Conservation (phyloP, 2,888 invertebrate species). For the Pelosia muscerda region DNA sequence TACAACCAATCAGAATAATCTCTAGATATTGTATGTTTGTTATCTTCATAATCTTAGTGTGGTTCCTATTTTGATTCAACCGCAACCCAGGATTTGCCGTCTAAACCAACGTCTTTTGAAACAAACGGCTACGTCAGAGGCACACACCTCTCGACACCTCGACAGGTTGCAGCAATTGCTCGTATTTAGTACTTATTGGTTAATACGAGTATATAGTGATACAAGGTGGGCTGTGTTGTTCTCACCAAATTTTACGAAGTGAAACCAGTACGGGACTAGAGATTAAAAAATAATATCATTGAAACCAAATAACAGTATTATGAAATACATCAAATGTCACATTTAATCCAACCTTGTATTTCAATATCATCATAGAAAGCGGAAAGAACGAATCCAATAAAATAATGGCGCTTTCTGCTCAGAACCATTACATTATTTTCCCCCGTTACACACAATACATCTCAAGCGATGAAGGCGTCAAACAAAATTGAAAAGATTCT, state of each 20-base stretch:
- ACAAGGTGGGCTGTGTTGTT: no score
- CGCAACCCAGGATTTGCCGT: no score
- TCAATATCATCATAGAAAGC: slow-evolving; percentile 6
- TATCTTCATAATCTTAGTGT: no score
- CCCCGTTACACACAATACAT: slow-evolving; percentile 52
- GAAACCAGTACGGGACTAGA: not conserved
- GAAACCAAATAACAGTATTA: not conserved
- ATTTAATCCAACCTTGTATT: slow-evolving; percentile 18
- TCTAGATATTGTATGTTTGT: no score
- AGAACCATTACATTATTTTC: slow-evolving; percentile 50
- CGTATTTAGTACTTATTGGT: no score
- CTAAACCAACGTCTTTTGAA: no score
- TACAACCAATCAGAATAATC: no score
- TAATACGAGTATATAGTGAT: no score
- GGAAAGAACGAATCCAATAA: slow-evolving; percentile 44
- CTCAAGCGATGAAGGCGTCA: slow-evolving; percentile 52
- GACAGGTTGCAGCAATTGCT: no score
- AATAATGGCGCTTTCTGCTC: slow-evolving; percentile 44
- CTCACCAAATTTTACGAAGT: not conserved
- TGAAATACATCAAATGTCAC: not conserved
- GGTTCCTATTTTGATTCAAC: no score
- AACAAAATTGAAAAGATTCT: slow-evolving; percentile 60
- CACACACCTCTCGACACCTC: no score
- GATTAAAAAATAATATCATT: not conserved
- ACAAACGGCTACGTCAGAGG: no score